These are phyloP conservation scores for Drosophila subobscura DNA, from an alignment of 1,140 invertebrate genomes.

Conservation along the genomic window DNA sequence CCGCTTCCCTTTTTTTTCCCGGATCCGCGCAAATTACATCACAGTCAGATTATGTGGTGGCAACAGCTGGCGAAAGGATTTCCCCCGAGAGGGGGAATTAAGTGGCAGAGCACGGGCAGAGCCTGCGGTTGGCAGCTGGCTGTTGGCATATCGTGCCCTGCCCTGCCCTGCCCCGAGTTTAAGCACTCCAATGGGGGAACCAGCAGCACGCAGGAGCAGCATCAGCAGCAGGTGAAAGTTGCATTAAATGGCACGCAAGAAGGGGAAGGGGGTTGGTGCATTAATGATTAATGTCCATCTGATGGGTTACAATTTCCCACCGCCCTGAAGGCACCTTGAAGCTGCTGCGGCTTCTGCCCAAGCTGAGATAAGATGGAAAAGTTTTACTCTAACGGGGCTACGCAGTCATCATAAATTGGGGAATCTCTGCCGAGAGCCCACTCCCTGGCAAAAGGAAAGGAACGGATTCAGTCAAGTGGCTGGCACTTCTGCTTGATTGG, in stretches of 20 bases:
- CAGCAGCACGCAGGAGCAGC: not conserved
- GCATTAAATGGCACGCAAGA: constrained; percentile 9
- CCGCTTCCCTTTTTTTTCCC: not conserved
- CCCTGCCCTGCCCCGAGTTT: constrained; percentile 26
- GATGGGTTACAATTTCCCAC: not conserved
- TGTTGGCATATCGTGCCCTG: not conserved
- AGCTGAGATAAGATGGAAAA: not conserved
- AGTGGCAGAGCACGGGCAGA: constrained; percentile 17
- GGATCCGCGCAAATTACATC: constrained; percentile 35
- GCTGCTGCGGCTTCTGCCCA: not conserved
- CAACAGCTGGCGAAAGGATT: constrained; percentile 67
- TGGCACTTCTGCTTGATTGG: constrained; percentile 15
- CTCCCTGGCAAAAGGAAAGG: too few species aligned
- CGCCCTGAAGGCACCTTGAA: not conserved
- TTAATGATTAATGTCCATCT: constrained; percentile 16
- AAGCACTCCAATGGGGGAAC: constrained; percentile 24
- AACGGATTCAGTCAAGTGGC: too few species aligned
- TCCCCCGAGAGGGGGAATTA: constrained; percentile 42
- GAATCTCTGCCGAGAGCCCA: not conserved
- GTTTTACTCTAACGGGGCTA: not conserved
- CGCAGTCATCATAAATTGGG: not conserved
- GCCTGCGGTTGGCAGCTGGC: constrained; percentile 16
- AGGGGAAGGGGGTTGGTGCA: not conserved
- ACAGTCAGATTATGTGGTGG: constrained; percentile 57
- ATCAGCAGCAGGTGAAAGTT: constrained; percentile 11